Evolutionary conservation across 2,797 vertebrate genomes (phyloP).

Genomic region (Eremophila alpestris): DNA sequence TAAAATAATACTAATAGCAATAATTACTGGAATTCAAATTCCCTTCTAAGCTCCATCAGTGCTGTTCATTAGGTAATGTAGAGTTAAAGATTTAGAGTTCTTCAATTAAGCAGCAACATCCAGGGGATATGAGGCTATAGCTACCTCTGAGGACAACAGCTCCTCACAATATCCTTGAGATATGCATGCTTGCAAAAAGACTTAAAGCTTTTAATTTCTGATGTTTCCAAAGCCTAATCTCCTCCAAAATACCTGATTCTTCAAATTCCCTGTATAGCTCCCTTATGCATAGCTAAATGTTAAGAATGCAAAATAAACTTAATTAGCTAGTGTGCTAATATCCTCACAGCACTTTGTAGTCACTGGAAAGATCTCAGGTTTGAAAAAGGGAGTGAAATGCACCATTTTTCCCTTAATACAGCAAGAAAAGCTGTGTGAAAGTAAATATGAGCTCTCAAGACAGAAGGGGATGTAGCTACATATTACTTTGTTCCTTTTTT

Average conservation of each 20-base stretch:
- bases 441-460: background rate
- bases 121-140: background rate
- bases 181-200: background rate
- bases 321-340: conserved; percentile 1
- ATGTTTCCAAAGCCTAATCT: background rate
- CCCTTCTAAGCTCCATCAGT: background rate
- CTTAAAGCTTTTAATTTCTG: conserved; percentile 27
- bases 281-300: background rate
- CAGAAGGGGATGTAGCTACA: background rate
- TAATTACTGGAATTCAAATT: conserved; percentile 35
- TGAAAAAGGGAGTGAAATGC: background rate
- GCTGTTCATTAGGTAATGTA: background rate
- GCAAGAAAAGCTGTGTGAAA: background rate
- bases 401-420: background rate
- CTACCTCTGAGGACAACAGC: background rate
- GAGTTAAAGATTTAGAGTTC: background rate
- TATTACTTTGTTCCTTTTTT: background rate
- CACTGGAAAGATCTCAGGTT: background rate
- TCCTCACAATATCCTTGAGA: background rate
- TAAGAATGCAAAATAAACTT: conserved; percentile 33
- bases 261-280: background rate
- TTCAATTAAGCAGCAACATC: background rate
- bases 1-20: background rate
- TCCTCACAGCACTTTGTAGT: background rate
- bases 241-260: conserved; percentile 26